Conservation (phyloP, 2,888 invertebrate genomes). For the Leistus spinibarbis region DNA sequence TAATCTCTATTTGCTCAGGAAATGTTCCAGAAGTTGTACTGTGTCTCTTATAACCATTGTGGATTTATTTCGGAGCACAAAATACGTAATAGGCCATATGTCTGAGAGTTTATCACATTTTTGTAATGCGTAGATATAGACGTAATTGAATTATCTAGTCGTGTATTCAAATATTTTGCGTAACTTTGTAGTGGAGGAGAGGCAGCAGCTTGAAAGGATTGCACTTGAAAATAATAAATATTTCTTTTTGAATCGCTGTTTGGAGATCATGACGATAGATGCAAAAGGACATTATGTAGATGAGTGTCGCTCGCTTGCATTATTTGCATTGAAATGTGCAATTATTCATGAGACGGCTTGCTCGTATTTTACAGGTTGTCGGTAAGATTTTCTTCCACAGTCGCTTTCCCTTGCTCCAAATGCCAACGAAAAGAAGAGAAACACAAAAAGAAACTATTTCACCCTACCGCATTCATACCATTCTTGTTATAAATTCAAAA, state of each 20-base stretch:
- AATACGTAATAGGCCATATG: too few relatives aligned
- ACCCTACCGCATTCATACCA: too few relatives aligned
- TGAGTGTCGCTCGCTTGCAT: constrained; percentile 34
- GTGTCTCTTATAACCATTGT: too few relatives aligned
- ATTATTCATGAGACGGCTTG: constrained; percentile 32
- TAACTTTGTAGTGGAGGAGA: constrained; percentile 1
- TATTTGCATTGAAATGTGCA: constrained; percentile 36
- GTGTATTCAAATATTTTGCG: not conserved
- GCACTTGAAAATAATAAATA: constrained; percentile 36
- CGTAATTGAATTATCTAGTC: too few relatives aligned
- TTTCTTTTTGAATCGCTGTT: constrained; percentile 31
- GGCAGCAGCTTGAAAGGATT: constrained; percentile 19
- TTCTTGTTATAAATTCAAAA: too few relatives aligned
- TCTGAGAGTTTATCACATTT: too few relatives aligned
- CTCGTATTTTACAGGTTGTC: constrained; percentile 32
- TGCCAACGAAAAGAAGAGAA: not conserved
- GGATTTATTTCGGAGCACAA: too few relatives aligned
- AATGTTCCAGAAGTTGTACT: too few relatives aligned
- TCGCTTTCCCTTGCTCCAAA: not conserved
- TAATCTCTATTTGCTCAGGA: too few relatives aligned
- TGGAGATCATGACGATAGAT: constrained; percentile 25
- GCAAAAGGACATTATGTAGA: constrained; percentile 29
- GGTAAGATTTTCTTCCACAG: not conserved
- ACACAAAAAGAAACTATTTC: too few relatives aligned
- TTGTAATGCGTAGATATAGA: too few relatives aligned